Evolutionary conservation across 2,797 vertebrate genomes (phyloP), one percentile per base, ranked within the genome.

Genomic region (Alcedo atthis): DNA sequence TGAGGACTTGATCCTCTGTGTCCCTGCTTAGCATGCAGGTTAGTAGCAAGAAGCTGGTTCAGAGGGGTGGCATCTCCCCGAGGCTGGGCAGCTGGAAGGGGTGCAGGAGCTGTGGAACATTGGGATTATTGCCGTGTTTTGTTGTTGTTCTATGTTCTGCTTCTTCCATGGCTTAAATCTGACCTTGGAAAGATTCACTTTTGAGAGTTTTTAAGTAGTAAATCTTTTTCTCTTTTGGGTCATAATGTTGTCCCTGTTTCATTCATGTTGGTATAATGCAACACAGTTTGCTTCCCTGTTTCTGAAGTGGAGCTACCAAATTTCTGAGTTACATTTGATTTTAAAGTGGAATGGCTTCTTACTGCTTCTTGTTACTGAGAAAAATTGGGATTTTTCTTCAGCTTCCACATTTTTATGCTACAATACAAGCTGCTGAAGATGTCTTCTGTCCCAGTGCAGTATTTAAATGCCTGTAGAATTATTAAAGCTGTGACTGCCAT

Each of bases 381-480:
- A 63, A 92, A 93, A 26, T 43, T 7, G 10, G 1, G 1, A 40
- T 91, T 62, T 92, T 70, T 49, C 59, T 67, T 88, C 64, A 13
- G 2, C 18, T 85, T 91, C 71, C 22, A 42, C 13, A 53, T 16
- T 62, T 76, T 42, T n/a, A 19, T 32, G 30, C 46, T 46, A 74
- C 79, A 81, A 85, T 20, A 40, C 20, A 67, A 58, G 33, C 20
- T 90, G 17, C 35, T 80, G 64, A 84, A 84, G 25, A 63, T 54
- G 16, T 86, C 61, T 67, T 87, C 58, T 86, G 18, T 85, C 37
- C 33, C 33, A 77, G 16, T 55, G 46, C 11, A 59, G 48, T 80
- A 85, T 85, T 78, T 77, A 80, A 80, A 53, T 66, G 28, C 71
- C 59, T 83, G 49, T 62, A 67, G 32, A 84, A 92, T 63, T 91